Conservation (phyloP, 2,797 vertebrate genomes). For the Hydrolagus colliei region DNA sequence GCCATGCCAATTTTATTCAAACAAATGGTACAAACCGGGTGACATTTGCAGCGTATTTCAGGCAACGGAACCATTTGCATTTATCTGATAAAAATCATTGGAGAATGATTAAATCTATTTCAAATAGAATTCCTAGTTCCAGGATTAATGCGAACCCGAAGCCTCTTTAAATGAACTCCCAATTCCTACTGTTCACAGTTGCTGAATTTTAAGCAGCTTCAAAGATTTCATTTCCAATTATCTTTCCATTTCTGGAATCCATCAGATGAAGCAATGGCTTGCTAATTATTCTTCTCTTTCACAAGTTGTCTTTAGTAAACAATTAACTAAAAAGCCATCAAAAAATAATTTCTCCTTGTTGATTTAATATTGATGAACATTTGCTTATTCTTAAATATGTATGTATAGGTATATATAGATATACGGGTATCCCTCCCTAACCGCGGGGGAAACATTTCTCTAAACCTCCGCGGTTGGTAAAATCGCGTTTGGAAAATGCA, state of each 20-base stretch:
- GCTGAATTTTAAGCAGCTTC: neutral
- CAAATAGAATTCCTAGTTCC: neutral
- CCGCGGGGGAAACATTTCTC: too few species aligned
- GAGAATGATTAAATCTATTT: neutral
- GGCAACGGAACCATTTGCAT: neutral
- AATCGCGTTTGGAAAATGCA: too few species aligned
- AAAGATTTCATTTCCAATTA: neutral
- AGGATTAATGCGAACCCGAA: neutral
- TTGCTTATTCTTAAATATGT: neutral
- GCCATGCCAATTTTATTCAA: slow-evolving; percentile 13
- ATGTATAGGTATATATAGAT: too few species aligned
- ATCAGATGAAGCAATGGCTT: neutral
- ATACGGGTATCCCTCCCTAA: too few species aligned
- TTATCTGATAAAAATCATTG: neutral
- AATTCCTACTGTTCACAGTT: neutral
- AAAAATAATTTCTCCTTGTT: neutral
- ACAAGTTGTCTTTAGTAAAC: neutral
- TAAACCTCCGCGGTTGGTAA: too few species aligned
- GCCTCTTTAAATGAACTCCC: neutral
- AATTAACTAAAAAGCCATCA: neutral
- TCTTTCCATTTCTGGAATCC: neutral
- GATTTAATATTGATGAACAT: neutral
- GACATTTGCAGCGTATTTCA: neutral
- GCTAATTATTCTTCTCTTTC: neutral
- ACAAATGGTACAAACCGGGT: neutral